Conservation (phyloP, 1,140 invertebrate species). For the Anadara kagoshimensis region DNA sequence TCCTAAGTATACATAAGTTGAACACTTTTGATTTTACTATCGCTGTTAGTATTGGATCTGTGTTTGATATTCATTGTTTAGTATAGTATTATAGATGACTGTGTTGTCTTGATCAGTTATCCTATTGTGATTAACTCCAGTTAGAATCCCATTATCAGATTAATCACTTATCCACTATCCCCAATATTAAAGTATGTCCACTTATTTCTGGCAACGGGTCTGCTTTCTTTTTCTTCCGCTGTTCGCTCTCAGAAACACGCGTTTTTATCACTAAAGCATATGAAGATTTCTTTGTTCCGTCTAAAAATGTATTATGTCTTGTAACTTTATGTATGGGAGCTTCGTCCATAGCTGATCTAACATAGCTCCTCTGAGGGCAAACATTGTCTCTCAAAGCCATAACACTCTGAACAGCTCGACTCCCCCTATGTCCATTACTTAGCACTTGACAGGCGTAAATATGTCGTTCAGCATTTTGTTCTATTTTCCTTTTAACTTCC, state of each 20-base stretch:
- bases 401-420: constrained; percentile 32
- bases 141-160: too few species aligned
- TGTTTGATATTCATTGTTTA: too few species aligned
- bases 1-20: too few species aligned
- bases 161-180: constrained; percentile 7
- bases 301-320: constrained; percentile 26
- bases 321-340: not conserved
- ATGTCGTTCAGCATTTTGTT: constrained; percentile 33
- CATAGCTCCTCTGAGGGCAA: constrained; percentile 13
- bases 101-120: too few species aligned
- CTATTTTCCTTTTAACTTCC: constrained; percentile 21
- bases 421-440: constrained; percentile 30
- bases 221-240: not conserved
- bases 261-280: constrained; percentile 31
- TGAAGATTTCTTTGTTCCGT: constrained; percentile 26
- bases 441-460: constrained; percentile 39
- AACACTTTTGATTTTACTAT: too few species aligned
- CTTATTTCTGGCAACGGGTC: constrained; percentile 38
- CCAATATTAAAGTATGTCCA: constrained; percentile 27
- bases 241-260: constrained; percentile 1
- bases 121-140: too few species aligned
- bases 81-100: too few species aligned
- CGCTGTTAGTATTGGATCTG: too few species aligned
- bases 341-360: constrained; percentile 1
- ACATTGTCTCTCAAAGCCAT: constrained; percentile 29